Evolutionary conservation across 2,113 vertebrate species (phyloP), one percentile per base, ranked within the genome.

Genomic region (Nycticebus coucang): DNA sequence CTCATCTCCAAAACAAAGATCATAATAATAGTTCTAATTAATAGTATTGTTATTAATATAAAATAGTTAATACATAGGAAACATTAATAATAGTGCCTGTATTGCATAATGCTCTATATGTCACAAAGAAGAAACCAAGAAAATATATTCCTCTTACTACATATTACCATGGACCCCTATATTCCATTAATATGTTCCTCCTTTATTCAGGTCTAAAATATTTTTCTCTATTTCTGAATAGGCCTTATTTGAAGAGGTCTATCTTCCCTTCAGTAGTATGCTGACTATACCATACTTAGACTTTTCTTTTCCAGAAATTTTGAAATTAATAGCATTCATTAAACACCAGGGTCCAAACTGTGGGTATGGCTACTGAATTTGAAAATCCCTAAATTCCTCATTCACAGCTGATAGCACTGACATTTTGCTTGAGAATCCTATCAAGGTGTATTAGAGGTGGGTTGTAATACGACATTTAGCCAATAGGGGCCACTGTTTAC

Each of bases 191-290:
- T 22, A 8, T 8, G 2, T 33, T 85, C 14, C 41, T 3, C 12
- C 45, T 69, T 71, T 14, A 41, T 87, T 72, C 15, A 26, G 10
- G 14, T 64, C 17, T 60, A 75, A 75, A 96, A 55, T 68, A 55
- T 50, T 79, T 74, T 91, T 87, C 18, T 82, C 26, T 84, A 11
- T 91, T 93, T 92, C 59, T 89, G 33, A 80, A 75, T 53, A 78
- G 41, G 7, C 8, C 17, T 78, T 91, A 78, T 81, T 50, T 35
- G 17, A 78, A 72, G 15, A 91, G 13, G 6, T 59, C 55, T 72
- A 68, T 41, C 19, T 88, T 86, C 35, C 57, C 26, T 87, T 90
- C 35, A 60, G 35, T 77, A 66, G 60, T 50, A 80, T 89, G 21
- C 64, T 37, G 6, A 7, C 13, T 50, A 0, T 35, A 21, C 7